Evolutionary conservation across 2,888 invertebrate genomes (phyloP).

Genomic region (Stomorhina lunata): DNA sequence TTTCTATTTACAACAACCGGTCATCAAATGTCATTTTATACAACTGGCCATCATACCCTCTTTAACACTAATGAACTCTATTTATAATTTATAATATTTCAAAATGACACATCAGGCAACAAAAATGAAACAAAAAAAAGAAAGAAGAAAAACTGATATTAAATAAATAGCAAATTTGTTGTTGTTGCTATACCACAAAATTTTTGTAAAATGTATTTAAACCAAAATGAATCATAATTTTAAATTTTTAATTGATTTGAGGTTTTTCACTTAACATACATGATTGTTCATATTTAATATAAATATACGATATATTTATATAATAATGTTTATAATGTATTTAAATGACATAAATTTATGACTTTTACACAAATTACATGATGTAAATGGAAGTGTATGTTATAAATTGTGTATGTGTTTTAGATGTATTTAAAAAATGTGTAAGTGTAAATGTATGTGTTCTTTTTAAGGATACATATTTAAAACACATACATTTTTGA

Average conservation of each 20-base stretch:
- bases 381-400: too few relatives aligned
- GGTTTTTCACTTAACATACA: slow-evolving; percentile 48
- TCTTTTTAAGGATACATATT: not conserved
- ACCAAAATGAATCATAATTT: slow-evolving; percentile 48
- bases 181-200: slow-evolving; percentile 31
- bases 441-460: not conserved
- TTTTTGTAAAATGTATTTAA: slow-evolving; percentile 46
- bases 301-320: not conserved
- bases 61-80: slow-evolving; percentile 26
- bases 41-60: not conserved
- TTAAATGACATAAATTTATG: slow-evolving; percentile 58
- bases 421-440: too few relatives aligned
- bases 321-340: slow-evolving; percentile 32
- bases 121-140: not conserved
- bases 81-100: not conserved
- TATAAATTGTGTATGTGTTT: too few relatives aligned
- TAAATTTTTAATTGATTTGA: slow-evolving; percentile 56
- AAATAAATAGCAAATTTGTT: not conserved
- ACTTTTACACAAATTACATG: slow-evolving; percentile 43
- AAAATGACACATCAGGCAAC: not conserved
- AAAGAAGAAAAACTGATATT: not conserved
- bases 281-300: slow-evolving; percentile 37
- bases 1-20: not conserved
- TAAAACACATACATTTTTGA: not conserved
- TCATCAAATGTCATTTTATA: not conserved